These are phyloP conservation scores for Eupithecia dodoneata DNA, from an alignment of 2,888 invertebrate genomes.

Conservation along the genomic window DNA sequence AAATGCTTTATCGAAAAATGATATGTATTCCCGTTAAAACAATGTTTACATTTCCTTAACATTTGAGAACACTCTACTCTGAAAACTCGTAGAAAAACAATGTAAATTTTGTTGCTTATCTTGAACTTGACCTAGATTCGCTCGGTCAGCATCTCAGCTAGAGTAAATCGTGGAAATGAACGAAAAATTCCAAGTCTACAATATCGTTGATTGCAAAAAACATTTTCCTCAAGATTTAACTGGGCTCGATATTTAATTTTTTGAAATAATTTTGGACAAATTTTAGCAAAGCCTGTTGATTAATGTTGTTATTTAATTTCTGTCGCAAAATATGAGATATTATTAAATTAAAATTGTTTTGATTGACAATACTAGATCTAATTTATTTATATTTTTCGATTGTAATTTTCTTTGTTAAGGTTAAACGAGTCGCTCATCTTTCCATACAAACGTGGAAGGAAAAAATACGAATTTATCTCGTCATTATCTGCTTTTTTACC, in stretches of 20 bases:
- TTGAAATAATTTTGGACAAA: neutral
- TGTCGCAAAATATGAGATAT: neutral
- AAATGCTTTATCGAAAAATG: slow-evolving; percentile 9
- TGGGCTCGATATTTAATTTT: neutral
- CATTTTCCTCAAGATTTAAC: neutral
- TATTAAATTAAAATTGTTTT: no score
- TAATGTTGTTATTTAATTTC: neutral
- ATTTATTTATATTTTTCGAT: no score
- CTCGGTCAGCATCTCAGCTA: slow-evolving; percentile 25
- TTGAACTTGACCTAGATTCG: slow-evolving; percentile 43
- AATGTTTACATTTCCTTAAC: slow-evolving; percentile 24
- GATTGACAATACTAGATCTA: no score
- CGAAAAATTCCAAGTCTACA: neutral
- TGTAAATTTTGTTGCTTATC: slow-evolving; percentile 37
- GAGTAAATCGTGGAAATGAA: slow-evolving; percentile 21
- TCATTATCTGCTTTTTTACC: no score
- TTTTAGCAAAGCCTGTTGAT: neutral
- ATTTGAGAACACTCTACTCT: slow-evolving; percentile 20
- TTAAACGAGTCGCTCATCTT: no score
- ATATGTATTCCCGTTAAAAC: neutral
- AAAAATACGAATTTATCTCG: no score
- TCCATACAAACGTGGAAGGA: no score
- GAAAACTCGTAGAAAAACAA: slow-evolving; percentile 36
- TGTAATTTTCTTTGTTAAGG: no score
- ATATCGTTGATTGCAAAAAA: neutral